Percentiles rank a stretch among this genome's conserved stretches.
phyloP scores from a whole-genome alignment of 2,888 invertebrate genomes.

The Drosophila eohydei region DNA sequence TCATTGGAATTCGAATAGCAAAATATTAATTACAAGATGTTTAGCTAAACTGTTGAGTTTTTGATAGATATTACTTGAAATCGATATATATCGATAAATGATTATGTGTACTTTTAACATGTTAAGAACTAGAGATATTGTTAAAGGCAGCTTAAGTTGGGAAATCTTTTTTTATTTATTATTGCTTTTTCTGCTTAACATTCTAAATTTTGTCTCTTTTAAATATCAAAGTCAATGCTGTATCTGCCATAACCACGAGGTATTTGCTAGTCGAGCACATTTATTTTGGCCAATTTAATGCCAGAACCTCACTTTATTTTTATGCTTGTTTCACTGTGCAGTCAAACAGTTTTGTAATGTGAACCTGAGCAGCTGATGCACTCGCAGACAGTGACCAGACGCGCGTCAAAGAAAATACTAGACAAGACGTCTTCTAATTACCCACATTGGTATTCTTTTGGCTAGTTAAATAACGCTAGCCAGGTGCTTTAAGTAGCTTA shows the following conservation, averaged over 20 bases:
- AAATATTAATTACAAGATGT: slow-evolving; percentile 67
- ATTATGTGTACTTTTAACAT: too few species aligned
- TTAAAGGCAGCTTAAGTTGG: too few species aligned
- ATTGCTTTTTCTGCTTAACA: too few species aligned
- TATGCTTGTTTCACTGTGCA: slow-evolving; percentile 31
- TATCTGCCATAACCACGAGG: neutral
- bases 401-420: slow-evolving; percentile 7
- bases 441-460: slow-evolving; percentile 7
- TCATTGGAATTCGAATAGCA: slow-evolving; percentile 24
- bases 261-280: neutral
- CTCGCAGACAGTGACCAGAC: slow-evolving; percentile 47
- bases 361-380: slow-evolving; percentile 49
- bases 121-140: too few species aligned
- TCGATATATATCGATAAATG: neutral
- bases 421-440: slow-evolving; percentile 31
- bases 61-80: too few species aligned
- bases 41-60: slow-evolving; percentile 35
- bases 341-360: slow-evolving; percentile 56
- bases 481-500: neutral
- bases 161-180: too few species aligned
- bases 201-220: too few species aligned
- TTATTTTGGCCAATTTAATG: neutral
- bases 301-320: neutral
- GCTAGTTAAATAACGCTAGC: neutral
- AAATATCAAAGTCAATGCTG: neutral